Conservation (phyloP, 2,888 invertebrate species). For the Mythimna lalbum region DNA sequence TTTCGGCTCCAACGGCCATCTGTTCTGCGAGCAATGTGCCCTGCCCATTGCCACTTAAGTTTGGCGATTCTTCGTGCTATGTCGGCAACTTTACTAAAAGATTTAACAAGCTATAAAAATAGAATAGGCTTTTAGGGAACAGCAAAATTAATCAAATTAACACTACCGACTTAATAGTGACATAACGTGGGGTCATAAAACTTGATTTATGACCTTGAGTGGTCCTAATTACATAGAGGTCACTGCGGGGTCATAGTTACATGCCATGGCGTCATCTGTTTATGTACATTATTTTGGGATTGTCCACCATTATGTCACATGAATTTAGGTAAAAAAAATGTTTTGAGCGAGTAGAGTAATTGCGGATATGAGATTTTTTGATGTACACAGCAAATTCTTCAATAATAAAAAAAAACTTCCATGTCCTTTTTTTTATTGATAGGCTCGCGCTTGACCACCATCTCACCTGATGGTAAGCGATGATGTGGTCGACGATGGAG, state of each 20-base stretch:
- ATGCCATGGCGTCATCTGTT: slow-evolving; percentile 2
- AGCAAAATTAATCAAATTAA: slow-evolving; percentile 29
- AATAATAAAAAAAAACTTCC: too few relatives aligned
- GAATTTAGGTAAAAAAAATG: not conserved
- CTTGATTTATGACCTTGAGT: slow-evolving; percentile 24
- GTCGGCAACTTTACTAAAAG: too few relatives aligned
- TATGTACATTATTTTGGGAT: not conserved
- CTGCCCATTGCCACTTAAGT: too few relatives aligned
- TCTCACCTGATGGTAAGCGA: too few relatives aligned
- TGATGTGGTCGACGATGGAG: too few relatives aligned
- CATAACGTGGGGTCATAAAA: slow-evolving; percentile 40
- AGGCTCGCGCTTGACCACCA: too few relatives aligned
- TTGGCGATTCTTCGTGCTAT: too few relatives aligned
- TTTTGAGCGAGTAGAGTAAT: not conserved
- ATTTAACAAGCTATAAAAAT: slow-evolving; percentile 6
- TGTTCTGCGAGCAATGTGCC: too few relatives aligned
- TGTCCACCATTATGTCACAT: not conserved
- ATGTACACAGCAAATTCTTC: too few relatives aligned
- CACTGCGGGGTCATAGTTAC: slow-evolving; percentile 18
- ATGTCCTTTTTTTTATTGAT: too few relatives aligned
- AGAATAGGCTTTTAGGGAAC: not conserved
- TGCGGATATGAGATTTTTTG: not conserved
- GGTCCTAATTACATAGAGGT: slow-evolving; percentile 33
- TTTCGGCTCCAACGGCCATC: too few relatives aligned
- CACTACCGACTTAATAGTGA: slow-evolving; percentile 20